phyloP scores from a whole-genome alignment of 2,888 invertebrate genomes.

The Cerastis rubricosa region DNA sequence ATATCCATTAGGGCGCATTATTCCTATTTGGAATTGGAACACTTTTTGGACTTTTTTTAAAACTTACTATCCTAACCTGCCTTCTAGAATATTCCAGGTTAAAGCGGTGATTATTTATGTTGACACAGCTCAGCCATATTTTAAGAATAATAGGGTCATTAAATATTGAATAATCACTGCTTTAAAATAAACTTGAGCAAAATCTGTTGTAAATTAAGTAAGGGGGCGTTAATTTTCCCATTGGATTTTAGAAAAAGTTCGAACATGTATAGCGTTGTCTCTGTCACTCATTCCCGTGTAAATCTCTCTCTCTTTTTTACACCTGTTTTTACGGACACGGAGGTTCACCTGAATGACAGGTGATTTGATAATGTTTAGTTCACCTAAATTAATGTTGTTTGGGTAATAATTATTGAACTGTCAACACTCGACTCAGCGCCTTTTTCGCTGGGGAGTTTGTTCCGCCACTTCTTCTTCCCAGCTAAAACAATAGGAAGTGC shows the following conservation, averaged over 20 bases:
- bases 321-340: neutral
- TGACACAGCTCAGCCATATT: neutral
- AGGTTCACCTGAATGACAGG: neutral
- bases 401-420: neutral
- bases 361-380: no score
- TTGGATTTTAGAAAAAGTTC: neutral
- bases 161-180: constrained; percentile 21
- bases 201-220: neutral
- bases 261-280: neutral
- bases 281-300: neutral
- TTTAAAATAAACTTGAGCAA: constrained; percentile 15
- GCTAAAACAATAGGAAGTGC: no score
- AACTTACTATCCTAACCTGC: constrained; percentile 31
- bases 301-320: neutral
- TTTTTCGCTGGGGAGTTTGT: no score
- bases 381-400: neutral
- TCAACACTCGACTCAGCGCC: neutral
- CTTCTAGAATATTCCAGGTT: neutral
- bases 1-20: neutral
- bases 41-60: no score
- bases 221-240: neutral
- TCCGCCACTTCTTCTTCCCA: no score
- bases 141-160: neutral
- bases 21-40: neutral
- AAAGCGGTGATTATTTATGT: constrained; percentile 23